Evolutionary conservation across 1,140 invertebrate species (phyloP), one percentile per base, ranked within the genome.

Genomic region (Drosophila lacertosa): DNA sequence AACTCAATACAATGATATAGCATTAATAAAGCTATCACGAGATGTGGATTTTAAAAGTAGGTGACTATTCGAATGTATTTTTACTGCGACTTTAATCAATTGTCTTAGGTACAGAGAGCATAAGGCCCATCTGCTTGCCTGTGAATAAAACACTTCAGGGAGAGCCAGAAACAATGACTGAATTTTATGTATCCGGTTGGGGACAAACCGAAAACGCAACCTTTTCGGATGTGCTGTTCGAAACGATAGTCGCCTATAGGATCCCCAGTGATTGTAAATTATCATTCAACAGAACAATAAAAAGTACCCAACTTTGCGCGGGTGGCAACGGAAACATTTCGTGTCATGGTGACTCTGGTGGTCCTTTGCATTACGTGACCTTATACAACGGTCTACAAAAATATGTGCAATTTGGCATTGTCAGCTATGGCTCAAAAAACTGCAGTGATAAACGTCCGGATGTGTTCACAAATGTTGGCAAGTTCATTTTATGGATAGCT

Each of bases 291-390:
- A 4, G 3, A 2, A 22, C 26, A 24, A 4, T 0, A 1, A 0
- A 0, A 11, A 4, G 9, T 9, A 26, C 26, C 10, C 58, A 62
- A 26, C 2, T 69, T 0, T 69, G 66, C 15, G 66, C 20, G 6
- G 66, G 66, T 4, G 4, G 33, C 0, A 0, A 2, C 6, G 20
- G 22, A 10, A 22, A 5, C 0, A 48, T 54, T 7, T 63, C 66
- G 1, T 63, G 66, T n/a, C 24, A 39, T 2, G 66, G 66, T 0
- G 58, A 69, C 5, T 69, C 66, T 29, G 58, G 66, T 2, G 58
- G 66, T 33, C 66, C 66, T 15, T 9, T 69, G 0, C n/a, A n/a
- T n/a, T n/a, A n/a, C n/a, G n/a, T n/a, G n/a, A n/a, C n/a, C n/a
- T n/a, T n/a, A n/a, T n/a, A n/a, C n/a, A n/a, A n/a, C n/a, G n/a